A percentile compares a stretch with the other conserved stretches of the same genome.
These are phyloP conservation scores for Drosophila paramelanica DNA, from an alignment of 2,888 invertebrate species.

Conservation along the genomic window DNA sequence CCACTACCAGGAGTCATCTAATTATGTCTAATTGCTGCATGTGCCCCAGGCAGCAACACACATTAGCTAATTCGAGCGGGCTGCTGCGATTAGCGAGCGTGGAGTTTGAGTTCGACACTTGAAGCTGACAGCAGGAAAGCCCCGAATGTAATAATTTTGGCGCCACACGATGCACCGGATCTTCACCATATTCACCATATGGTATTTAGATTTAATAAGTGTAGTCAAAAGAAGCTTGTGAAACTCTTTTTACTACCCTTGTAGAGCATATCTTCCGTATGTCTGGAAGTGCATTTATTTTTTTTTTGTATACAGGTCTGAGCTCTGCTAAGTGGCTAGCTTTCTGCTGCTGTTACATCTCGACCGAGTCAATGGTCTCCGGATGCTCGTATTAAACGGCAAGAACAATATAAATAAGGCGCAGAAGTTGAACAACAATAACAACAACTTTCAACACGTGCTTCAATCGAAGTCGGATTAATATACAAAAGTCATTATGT, in stretches of 20 bases:
- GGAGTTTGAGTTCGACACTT: conserved; percentile 1
- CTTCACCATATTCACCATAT: conserved; percentile 1
- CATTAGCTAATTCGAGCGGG: conserved; percentile 57
- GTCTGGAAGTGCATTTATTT: too few species aligned
- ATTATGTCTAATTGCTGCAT: conserved; percentile 65
- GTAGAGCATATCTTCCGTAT: too few species aligned
- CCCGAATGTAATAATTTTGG: background rate
- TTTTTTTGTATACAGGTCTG: background rate
- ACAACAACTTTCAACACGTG: conserved; percentile 7
- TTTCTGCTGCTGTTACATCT: conserved; percentile 41
- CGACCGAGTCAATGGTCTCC: conserved; percentile 55
- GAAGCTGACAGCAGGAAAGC: background rate
- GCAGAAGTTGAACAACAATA: conserved; percentile 3
- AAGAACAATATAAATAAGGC: background rate
- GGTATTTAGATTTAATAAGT: too few species aligned
- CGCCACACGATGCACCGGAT: conserved; percentile 24
- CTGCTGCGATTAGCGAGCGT: conserved; percentile 13
- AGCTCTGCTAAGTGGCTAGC: conserved; percentile 33
- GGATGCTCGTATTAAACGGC: conserved; percentile 15
- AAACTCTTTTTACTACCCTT: too few species aligned
- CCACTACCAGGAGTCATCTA: conserved; percentile 37
- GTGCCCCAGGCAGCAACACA: conserved; percentile 35
- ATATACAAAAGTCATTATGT: conserved; percentile 57
- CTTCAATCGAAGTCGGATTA: conserved; percentile 36
- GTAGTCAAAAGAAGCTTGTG: too few species aligned